phyloP scores from a whole-genome alignment of 2,113 vertebrate species.

The Paracanthobrama guichenoti region DNA sequence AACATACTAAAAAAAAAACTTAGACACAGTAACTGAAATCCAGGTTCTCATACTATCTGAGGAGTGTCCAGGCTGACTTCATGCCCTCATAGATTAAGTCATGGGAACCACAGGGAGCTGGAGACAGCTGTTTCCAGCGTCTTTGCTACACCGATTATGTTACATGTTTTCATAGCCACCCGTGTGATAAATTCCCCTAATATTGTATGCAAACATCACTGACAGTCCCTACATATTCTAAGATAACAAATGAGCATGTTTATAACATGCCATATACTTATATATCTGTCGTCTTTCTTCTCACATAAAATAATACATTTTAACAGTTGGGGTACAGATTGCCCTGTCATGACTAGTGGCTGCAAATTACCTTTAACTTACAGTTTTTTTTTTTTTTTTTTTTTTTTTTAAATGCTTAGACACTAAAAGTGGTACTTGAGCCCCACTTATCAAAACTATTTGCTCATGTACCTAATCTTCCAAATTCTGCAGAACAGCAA shows the following conservation, averaged over 20 bases:
- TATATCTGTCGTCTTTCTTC: background rate
- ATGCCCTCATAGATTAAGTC: conserved; percentile 40
- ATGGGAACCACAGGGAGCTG: conserved; percentile 41
- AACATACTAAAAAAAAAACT: background rate
- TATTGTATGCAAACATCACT: background rate
- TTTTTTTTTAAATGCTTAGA: no score
- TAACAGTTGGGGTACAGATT: background rate
- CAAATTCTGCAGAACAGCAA: no score
- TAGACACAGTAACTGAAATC: background rate
- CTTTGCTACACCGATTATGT: background rate
- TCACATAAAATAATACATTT: background rate
- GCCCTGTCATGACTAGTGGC: background rate
- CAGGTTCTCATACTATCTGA: background rate
- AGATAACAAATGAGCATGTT: background rate
- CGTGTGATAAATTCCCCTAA: background rate
- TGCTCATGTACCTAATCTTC: no score
- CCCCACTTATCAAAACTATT: no score
- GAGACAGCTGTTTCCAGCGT: background rate
- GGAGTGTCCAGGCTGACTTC: background rate
- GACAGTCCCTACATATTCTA: background rate
- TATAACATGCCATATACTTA: background rate
- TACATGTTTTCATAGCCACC: conserved; percentile 2
- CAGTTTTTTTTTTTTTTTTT: no score
- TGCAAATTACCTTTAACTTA: background rate
- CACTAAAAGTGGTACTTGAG: no score